Base-by-base conservation (phyloP, 2,888 invertebrate species). In the Dryomyza anilis region DNA sequence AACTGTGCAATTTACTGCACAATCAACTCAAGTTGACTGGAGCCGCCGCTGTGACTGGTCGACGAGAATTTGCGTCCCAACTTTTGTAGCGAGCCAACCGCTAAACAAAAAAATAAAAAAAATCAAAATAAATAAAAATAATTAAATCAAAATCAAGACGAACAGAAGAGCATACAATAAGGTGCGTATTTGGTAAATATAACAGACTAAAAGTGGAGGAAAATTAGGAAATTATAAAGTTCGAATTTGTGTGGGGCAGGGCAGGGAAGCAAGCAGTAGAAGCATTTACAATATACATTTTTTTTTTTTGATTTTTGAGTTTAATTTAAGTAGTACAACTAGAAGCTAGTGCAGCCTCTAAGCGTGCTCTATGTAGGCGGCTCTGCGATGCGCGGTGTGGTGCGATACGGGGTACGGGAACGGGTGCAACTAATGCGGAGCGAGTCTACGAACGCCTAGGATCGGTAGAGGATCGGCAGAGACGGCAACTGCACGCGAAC, bases 51-150 rank as follows among this genome's bases (percentile, higher is more conserved):
- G 76, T 77, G 80, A 74, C 80, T 80, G 76, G 75, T 72, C 73
- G 67, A 69, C 71, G 79, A 79, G 70, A 77, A 72, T 76, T 81
- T 78, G 76, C 83, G 81, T 76, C 77, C 79, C 76, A 84, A 74
- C 80, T 81, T 83, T 84, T 87, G 87, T 77, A 87, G 86, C 80
- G 84, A 82, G 81, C 87, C 84, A 81, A 87, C 86, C 79, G 87
- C 87, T 88, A 85, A 65, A 61, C 55, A 63, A 50, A 70, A 70
- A 70, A 69, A 59, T 67, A 66, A 57, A 19, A 36, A 55, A 69
- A 62, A 66, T 64, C 39, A 63, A 63, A 67, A 43, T 53, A 56
- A 50, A 45, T 52, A 65, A 65, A 69, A 69, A 69, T 58, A 66
- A 52, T 63, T 60, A 63, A 58, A 19, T 19, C 29, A 27, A 39